Evolutionary conservation across 92 coral and sea anemone genomes (phyloP).

Genomic region (Porites cylindrica): DNA sequence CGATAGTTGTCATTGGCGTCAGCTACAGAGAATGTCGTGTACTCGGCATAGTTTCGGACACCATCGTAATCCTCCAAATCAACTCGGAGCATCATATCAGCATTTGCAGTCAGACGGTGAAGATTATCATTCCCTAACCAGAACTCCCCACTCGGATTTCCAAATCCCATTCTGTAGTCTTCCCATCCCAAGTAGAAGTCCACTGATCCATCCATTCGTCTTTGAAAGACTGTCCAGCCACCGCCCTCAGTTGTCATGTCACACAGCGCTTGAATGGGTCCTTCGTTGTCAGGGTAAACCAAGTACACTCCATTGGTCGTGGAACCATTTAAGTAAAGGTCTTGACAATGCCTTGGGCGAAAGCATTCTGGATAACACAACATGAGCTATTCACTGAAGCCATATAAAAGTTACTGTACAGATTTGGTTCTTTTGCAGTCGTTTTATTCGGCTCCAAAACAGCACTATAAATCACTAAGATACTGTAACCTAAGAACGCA

Average conservation of each 20-base stretch:
- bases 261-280: constrained; percentile 41
- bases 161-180: constrained; percentile 55
- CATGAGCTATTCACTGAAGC: background rate
- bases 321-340: constrained; percentile 5
- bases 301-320: constrained; percentile 16
- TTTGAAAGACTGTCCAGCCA: constrained; percentile 44
- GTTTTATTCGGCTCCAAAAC: too few species aligned
- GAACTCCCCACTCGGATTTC: constrained; percentile 57
- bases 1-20: constrained; percentile 38
- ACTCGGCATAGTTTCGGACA: constrained; percentile 46
- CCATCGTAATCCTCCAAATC: constrained; percentile 66
- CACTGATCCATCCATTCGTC: constrained; percentile 41
- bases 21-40: constrained; percentile 43
- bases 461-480: too few species aligned
- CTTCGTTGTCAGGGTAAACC: constrained; percentile 28
- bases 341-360: constrained; percentile 15
- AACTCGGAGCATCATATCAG: constrained; percentile 40
- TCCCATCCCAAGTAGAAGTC: constrained; percentile 35
- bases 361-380: background rate
- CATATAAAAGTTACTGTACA: too few species aligned
- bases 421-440: too few species aligned
- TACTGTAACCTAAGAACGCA: too few species aligned
- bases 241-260: constrained; percentile 46
- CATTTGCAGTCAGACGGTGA: constrained; percentile 47
- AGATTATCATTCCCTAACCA: constrained; percentile 65